Conservation (phyloP, 2,888 invertebrate genomes). For the Caenorhabditis sulstoni region DNA sequence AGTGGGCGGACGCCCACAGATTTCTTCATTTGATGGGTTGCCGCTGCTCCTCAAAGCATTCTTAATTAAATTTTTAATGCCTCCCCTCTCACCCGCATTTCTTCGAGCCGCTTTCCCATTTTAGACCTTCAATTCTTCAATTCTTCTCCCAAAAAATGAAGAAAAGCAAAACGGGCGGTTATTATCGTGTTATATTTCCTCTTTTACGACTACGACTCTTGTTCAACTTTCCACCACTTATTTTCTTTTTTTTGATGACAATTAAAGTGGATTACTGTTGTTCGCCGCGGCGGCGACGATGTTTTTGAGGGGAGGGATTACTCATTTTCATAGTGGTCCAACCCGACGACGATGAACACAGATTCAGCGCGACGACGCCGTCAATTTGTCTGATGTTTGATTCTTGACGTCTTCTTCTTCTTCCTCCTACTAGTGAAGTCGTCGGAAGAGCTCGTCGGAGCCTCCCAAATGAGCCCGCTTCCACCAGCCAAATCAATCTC, state of each 20-base stretch:
- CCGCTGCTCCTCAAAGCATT: conserved; percentile 24
- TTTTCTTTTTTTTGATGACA: no score
- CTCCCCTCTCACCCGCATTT: no score
- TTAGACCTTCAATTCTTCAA: neutral
- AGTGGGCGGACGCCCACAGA: conserved; percentile 19
- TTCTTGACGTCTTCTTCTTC: conserved; percentile 25
- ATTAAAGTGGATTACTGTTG: no score
- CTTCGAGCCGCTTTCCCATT: no score
- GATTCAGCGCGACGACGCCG: neutral
- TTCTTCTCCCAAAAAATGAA: conserved; percentile 3
- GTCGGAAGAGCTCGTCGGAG: no score
- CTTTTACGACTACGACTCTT: no score
- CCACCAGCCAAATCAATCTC: conserved; percentile 43
- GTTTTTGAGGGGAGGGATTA: no score
- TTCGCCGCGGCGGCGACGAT: no score
- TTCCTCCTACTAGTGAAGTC: neutral
- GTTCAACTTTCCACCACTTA: no score
- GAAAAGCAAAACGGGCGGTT: no score
- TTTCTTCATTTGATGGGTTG: conserved; percentile 27
- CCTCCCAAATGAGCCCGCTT: no score
- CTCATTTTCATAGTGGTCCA: conserved; percentile 14
- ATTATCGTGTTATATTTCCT: no score
- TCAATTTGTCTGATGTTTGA: conserved; percentile 31
- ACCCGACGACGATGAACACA: conserved; percentile 7
- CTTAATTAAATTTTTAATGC: conserved; percentile 51